phyloP scores from a whole-genome alignment of 2,113 vertebrate species.

The Dolichotis patagonum region DNA sequence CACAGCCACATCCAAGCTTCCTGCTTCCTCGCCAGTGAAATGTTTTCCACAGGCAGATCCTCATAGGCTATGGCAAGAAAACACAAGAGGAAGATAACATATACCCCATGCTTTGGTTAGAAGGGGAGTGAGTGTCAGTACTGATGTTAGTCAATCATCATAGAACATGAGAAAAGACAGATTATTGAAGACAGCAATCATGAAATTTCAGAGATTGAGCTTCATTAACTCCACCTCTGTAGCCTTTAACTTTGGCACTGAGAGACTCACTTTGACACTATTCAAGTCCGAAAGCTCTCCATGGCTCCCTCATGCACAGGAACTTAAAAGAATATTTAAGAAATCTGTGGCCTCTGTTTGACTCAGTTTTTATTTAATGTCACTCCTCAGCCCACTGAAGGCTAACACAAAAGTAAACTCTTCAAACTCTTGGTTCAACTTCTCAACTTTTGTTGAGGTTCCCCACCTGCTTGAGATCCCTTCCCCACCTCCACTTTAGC shows the following conservation, averaged over 20 bases:
- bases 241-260: background rate
- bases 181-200: background rate
- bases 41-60: conserved; percentile 10
- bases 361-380: background rate
- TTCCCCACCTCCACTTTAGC: background rate
- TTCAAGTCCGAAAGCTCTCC: background rate
- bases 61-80: background rate
- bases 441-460: background rate
- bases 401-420: background rate
- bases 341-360: background rate
- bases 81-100: background rate
- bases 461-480: background rate
- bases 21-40: background rate
- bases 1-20: conserved; percentile 17
- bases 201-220: background rate
- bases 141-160: background rate
- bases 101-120: background rate
- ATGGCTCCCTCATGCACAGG: background rate
- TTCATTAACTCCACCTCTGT: background rate
- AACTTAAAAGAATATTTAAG: background rate
- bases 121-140: background rate
- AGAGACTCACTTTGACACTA: background rate
- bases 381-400: background rate
- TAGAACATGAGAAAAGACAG: conserved; percentile 9
- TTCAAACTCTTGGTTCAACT: background rate